Conservation (phyloP, 2,797 vertebrate genomes). For the Helarctos malayanus region DNA sequence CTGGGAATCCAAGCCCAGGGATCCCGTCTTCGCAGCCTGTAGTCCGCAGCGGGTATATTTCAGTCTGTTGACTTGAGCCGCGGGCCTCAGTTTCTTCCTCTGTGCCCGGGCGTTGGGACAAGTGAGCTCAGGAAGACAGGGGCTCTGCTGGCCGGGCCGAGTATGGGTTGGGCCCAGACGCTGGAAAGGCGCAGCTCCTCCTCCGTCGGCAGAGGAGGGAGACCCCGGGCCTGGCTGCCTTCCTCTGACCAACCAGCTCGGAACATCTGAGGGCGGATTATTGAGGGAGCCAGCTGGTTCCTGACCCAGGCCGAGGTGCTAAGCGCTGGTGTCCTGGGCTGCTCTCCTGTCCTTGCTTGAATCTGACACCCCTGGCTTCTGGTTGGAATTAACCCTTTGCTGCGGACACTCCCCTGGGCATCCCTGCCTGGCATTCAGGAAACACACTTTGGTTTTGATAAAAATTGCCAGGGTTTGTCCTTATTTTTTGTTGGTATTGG, state of each 20-base stretch:
- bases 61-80: not conserved
- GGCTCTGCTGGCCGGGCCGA: not conserved
- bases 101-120: not conserved
- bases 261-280: not conserved
- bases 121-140: not conserved
- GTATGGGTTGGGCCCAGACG: accelerated
- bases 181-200: not conserved
- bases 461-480: not conserved
- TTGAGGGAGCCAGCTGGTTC: constrained; percentile 1
- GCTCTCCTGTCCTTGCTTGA: constrained; percentile 4
- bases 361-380: constrained; percentile 13
- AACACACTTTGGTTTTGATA: not conserved
- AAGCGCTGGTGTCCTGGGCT: not conserved
- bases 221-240: not conserved
- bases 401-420: not conserved
- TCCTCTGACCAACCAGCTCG: not conserved
- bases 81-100: not conserved
- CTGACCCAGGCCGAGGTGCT: not conserved
- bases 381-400: not conserved
- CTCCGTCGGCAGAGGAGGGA: accelerated
- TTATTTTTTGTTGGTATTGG: not conserved
- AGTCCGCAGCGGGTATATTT: not conserved
- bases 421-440: not conserved
- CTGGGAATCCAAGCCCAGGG: not conserved
- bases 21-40: accelerated